A percentile compares a stretch with the other conserved stretches of the same genome.
Evolutionary conservation across 2,888 invertebrate genomes (phyloP).

Genomic region (Parascotia fuliginaria): DNA sequence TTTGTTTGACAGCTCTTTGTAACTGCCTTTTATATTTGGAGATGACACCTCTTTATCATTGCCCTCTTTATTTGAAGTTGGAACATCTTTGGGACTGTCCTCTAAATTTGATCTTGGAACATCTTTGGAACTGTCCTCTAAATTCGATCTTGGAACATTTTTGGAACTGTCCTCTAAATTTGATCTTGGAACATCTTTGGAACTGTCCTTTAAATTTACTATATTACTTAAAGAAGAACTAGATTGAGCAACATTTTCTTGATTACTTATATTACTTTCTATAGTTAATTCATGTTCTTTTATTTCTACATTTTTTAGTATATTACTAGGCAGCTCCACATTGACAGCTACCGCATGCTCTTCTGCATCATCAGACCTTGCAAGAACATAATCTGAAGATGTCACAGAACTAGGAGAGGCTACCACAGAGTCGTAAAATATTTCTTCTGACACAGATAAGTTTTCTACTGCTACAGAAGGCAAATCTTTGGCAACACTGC

Average conservation of each 20-base stretch:
- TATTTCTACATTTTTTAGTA: constrained; percentile 11
- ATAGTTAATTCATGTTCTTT: constrained; percentile 15
- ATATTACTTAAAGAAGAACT: no score
- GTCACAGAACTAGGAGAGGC: background rate
- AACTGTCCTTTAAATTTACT: no score
- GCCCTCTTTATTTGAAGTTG: background rate
- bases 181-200: no score
- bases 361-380: background rate
- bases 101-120: no score
- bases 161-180: no score
- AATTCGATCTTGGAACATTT: no score
- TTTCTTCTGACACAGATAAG: constrained; percentile 17
- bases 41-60: background rate
- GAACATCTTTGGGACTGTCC: background rate
- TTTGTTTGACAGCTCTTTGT: constrained; percentile 47
- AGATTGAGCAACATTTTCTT: constrained; percentile 9
- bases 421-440: background rate
- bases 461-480: constrained; percentile 10
- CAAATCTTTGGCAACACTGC: constrained; percentile 9
- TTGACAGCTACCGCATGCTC: constrained; percentile 7
- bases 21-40: constrained; percentile 28
- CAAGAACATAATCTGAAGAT: background rate
- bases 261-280: constrained; percentile 3
- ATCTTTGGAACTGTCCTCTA: no score
- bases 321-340: background rate